Evolutionary conservation across 1,140 invertebrate genomes (phyloP), one percentile per base, ranked within the genome.

Genomic region (Megathymus violae): DNA sequence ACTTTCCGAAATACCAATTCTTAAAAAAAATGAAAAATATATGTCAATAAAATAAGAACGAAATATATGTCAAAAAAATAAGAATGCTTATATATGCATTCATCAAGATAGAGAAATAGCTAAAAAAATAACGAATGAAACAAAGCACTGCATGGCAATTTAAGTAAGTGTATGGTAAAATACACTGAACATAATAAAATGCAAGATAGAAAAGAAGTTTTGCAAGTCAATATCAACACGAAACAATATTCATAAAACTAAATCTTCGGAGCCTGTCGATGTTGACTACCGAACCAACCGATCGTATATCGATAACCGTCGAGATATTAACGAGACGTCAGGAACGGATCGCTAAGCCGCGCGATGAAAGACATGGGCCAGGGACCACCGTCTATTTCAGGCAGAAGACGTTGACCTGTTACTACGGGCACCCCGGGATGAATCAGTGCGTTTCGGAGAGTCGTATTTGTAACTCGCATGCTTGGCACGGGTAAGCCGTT

Each of bases 271-370:
- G 50, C 16, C n/a, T 13, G 51, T 34, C 47, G 41, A 14, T 15
- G 25, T 11, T 48, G 17, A 31, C 31, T 19, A 34, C 44, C 46
- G 48, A 31, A 31, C 27, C 48, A n/a, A 64, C 25, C 14, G 19
- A 59, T 64, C 69, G 67, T 74, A 69, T 75, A 78, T 79, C 67
- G 82, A 86, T 88, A 82, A 77, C 71, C 74, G 84, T 81, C 85
- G 86, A 87, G 80, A 83, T 68, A 81, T 87, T 83, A 82, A 89
- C 76, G 83, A 82, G 70, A 82, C 80, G 77, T 78, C 74, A 70
- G 71, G 19, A 80, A 78, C 71, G 74, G 76, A 79, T 76, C 69
- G 78, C 74, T 78, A 76, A 76, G 67, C 68, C 54, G 59, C 51
- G 71, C 73, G 83, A 75, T 63, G 84, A 89, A 67, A 82, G 77